Conservation (phyloP, 2,797 vertebrate genomes). For the Epinephelus coioides region DNA sequence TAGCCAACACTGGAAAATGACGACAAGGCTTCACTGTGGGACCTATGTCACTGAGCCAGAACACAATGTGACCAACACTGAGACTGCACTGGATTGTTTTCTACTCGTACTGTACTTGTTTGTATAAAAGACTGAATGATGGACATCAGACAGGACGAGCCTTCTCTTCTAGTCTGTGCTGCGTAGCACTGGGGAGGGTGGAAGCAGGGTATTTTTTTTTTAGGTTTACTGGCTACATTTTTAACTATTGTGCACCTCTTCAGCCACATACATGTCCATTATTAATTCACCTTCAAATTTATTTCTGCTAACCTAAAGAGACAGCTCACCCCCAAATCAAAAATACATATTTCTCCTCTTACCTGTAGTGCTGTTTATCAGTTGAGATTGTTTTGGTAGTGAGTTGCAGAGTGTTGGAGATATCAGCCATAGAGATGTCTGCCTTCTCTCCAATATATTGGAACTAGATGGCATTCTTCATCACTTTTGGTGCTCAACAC, state of each 20-base stretch:
- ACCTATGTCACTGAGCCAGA: slow-evolving; percentile 42
- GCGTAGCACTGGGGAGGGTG: background rate
- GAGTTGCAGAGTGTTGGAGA: too few species aligned
- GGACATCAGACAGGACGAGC: background rate
- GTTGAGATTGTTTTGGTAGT: too few species aligned
- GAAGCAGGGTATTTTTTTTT: slow-evolving; percentile 38
- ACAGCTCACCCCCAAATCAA: too few species aligned
- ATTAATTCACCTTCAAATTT: background rate
- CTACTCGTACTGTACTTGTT: background rate
- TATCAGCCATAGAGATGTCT: too few species aligned
- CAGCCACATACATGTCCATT: background rate
- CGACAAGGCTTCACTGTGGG: background rate
- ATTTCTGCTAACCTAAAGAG: background rate
- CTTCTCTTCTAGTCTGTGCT: background rate
- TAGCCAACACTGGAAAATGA: background rate
- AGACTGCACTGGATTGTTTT: slow-evolving; percentile 11
- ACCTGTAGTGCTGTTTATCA: too few species aligned
- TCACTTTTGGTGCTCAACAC: too few species aligned
- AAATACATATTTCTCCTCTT: too few species aligned
- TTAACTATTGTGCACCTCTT: slow-evolving; percentile 8
- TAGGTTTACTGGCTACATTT: slow-evolving; percentile 11
- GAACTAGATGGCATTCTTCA: too few species aligned
- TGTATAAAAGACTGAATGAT: slow-evolving; percentile 26
- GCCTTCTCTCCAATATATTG: too few species aligned
- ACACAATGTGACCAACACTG: slow-evolving; percentile 15